phyloP scores from a whole-genome alignment of 2,888 invertebrate species.

The Platycheirus rosarum region DNA sequence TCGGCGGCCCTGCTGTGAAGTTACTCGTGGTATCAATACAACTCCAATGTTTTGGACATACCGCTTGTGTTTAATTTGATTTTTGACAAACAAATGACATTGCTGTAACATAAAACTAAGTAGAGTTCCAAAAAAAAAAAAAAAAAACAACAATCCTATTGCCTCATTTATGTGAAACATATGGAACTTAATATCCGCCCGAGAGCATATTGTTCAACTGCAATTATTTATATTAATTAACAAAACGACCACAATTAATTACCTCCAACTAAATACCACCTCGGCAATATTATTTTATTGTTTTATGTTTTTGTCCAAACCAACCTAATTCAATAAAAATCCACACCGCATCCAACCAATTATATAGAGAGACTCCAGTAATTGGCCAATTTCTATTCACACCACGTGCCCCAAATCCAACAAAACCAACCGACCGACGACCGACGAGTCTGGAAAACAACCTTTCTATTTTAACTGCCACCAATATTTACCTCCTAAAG shows the following conservation, averaged over 20 bases:
- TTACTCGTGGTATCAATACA: no score
- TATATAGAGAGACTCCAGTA: slow-evolving; percentile 70
- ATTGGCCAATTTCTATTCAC: slow-evolving; percentile 71
- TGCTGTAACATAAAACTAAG: no score
- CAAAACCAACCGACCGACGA: no score
- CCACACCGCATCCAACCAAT: slow-evolving; percentile 68
- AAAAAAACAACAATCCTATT: no score
- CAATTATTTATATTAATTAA: slow-evolving; percentile 70
- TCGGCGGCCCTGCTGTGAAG: no score
- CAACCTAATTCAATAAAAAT: slow-evolving; percentile 69
- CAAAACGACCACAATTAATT: slow-evolving; percentile 73
- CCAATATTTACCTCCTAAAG: slow-evolving; percentile 5
- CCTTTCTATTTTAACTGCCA: slow-evolving; percentile 22
- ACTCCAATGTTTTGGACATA: no score
- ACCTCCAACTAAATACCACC: slow-evolving; percentile 36
- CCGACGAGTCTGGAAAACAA: no score
- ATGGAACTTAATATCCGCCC: slow-evolving; percentile 44
- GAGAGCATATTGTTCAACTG: slow-evolving; percentile 39
- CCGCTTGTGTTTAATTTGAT: no score
- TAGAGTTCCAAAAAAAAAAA: no score
- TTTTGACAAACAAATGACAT: no score
- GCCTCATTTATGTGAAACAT: background rate
- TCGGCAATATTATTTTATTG: slow-evolving; percentile 22
- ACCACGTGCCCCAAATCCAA: slow-evolving; percentile 66
- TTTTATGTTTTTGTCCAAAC: slow-evolving; percentile 36